Evolutionary conservation across 2,113 vertebrate species (phyloP).

Genomic region (Neotragus pygmaeus): DNA sequence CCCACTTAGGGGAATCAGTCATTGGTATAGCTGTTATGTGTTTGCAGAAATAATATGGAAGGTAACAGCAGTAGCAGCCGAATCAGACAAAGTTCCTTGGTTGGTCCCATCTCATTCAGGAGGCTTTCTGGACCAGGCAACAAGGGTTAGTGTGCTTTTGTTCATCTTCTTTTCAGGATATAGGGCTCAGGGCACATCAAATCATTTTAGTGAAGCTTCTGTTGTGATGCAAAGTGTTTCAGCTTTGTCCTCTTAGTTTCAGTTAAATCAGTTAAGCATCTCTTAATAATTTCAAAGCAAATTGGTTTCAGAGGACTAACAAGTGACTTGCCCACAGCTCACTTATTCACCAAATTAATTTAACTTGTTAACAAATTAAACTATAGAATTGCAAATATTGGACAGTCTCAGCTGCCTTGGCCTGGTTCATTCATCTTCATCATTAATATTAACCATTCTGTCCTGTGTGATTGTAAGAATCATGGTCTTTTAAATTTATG

Average conservation of each 20-base stretch:
- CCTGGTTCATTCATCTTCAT: not conserved
- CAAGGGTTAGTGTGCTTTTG: not conserved
- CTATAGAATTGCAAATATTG: not conserved
- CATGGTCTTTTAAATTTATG: constrained; percentile 11
- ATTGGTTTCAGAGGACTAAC: not conserved
- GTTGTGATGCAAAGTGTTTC: constrained; percentile 13
- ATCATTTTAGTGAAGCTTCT: constrained; percentile 22
- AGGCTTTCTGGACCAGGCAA: not conserved
- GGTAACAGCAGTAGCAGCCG: not conserved
- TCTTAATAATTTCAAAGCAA: constrained; percentile 36
- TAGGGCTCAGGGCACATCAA: not conserved
- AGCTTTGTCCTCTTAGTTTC: not conserved
- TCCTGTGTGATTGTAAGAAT: not conserved
- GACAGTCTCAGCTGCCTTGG: not conserved
- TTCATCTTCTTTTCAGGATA: not conserved
- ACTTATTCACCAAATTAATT: constrained; percentile 33
- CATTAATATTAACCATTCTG: not conserved
- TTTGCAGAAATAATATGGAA: not conserved
- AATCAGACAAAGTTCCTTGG: not conserved
- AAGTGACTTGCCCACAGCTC: not conserved
- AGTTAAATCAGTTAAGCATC: constrained; percentile 9
- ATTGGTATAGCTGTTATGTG: not conserved
- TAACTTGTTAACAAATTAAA: constrained; percentile 38
- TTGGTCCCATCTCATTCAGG: not conserved
- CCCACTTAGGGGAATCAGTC: not conserved